Conservation (phyloP, 37 sponge, comb jelly and placozoan genomes). For the Ephydatia muelleri region DNA sequence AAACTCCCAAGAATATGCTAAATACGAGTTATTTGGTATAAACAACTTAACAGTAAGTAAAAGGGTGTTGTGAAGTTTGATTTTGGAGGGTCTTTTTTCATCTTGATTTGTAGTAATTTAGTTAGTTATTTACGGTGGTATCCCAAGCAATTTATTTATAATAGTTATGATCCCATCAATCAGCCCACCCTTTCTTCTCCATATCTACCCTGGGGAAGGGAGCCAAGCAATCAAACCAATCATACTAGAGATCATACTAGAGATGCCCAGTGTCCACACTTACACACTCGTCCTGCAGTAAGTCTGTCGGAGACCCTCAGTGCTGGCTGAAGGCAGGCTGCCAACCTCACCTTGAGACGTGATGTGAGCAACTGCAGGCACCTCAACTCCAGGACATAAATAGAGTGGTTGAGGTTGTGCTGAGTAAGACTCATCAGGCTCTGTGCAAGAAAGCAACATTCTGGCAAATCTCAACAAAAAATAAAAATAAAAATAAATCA, state of each 20-base stretch:
- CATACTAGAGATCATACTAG: no score
- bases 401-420: not conserved
- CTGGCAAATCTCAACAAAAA: no score
- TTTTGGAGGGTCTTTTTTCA: not conserved
- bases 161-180: no score
- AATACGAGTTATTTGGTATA: no score
- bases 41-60: not conserved
- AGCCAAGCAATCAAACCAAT: no score
- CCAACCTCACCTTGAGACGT: constrained; percentile 7
- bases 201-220: no score
- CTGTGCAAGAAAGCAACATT: not conserved
- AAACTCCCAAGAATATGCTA: no score
- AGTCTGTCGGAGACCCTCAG: constrained; percentile 10
- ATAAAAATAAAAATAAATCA: no score
- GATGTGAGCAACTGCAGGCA: constrained; percentile 26
- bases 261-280: not conserved
- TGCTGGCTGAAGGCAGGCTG: not conserved
- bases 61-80: not conserved
- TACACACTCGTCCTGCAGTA: not conserved
- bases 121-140: no score
- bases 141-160: no score
- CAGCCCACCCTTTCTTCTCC: no score
- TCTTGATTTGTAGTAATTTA: no score
- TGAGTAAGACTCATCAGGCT: constrained; percentile 13
- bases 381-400: constrained; percentile 7